phyloP scores from a whole-genome alignment of 2,888 invertebrate species.

The Ecdyonurus torrentis region DNA sequence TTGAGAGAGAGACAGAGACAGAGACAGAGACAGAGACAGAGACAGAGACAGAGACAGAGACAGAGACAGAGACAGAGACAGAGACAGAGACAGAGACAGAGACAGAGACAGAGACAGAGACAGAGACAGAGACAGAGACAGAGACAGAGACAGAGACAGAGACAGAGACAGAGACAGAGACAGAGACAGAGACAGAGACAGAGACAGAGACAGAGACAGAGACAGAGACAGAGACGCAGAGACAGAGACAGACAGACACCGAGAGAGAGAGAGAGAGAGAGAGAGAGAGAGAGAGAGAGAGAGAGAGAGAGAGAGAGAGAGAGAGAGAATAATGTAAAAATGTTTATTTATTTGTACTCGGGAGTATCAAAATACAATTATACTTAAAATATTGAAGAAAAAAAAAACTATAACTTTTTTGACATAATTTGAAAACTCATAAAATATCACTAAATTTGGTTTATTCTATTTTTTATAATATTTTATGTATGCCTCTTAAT shows the following conservation, averaged over 20 bases:
- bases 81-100: not conserved
- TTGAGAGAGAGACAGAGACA: not conserved
- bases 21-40: not conserved
- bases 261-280: no score
- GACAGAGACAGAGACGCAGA: conserved; percentile 8
- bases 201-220: conserved; percentile 8
- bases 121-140: not conserved
- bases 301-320: no score
- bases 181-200: conserved; percentile 5
- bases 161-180: conserved; percentile 18
- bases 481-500: no score
- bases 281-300: not conserved
- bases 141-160: no score
- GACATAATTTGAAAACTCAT: no score
- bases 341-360: no score
- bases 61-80: not conserved
- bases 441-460: no score
- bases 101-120: not conserved
- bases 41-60: not conserved
- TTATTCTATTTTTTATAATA: no score
- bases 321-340: no score
- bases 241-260: conserved; percentile 5
- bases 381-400: no score
- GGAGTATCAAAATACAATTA: no score
- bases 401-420: no score